Evolutionary conservation across 2,888 invertebrate genomes (phyloP).

Genomic region (Pyrocoelia pectoralis): DNA sequence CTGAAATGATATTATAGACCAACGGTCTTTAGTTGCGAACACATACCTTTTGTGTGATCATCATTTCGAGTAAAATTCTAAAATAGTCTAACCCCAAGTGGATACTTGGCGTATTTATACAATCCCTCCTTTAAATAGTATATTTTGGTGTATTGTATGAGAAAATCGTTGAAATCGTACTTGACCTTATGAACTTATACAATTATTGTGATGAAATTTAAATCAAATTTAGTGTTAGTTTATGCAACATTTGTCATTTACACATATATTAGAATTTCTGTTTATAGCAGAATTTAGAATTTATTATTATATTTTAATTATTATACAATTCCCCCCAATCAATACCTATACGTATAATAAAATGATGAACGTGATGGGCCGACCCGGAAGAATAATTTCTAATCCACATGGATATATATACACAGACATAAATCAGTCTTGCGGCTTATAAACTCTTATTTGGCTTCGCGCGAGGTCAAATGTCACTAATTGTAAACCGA

Average conservation of each 20-base stretch:
- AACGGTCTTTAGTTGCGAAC: neutral
- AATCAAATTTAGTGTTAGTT: conserved; percentile 8
- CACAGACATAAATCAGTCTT: too few species aligned
- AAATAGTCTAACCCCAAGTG: neutral
- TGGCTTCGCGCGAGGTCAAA: neutral
- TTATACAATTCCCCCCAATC: neutral
- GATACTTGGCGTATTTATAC: neutral
- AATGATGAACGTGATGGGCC: neutral
- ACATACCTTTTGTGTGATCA: neutral
- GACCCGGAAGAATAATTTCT: neutral
- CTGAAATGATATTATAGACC: neutral
- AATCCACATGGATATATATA: too few species aligned
- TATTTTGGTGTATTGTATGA: conserved; percentile 7
- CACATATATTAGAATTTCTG: conserved; percentile 1
- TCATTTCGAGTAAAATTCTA: neutral
- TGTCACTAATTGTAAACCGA: neutral
- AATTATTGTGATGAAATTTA: conserved; percentile 4
- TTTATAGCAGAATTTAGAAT: neutral
- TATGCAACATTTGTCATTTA: conserved; percentile 6
- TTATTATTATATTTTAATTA: neutral
- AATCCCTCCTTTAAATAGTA: conserved; percentile 6
- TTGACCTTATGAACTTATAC: conserved; percentile 12
- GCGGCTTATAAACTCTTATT: too few species aligned
- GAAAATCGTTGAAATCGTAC: conserved; percentile 5
- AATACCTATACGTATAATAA: neutral